phyloP scores from a whole-genome alignment of 1,140 invertebrate genomes.

The Leptonema lineaticorne region DNA sequence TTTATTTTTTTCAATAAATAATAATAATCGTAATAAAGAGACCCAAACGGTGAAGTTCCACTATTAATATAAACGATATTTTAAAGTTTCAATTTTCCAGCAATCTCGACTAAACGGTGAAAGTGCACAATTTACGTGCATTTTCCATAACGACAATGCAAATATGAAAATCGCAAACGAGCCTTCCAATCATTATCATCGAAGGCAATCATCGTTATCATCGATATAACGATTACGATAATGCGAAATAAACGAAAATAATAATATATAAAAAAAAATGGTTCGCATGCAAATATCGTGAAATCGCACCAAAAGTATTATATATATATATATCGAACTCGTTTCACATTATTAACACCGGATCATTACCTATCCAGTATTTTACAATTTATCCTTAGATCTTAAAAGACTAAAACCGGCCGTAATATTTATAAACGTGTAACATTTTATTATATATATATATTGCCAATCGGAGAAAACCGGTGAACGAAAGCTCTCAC shows the following conservation, averaged over 20 bases:
- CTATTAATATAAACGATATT: neutral
- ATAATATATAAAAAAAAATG: too few species aligned
- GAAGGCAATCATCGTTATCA: neutral
- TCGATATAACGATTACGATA: neutral
- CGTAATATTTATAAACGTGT: too few species aligned
- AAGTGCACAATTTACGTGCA: neutral
- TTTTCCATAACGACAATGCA: neutral
- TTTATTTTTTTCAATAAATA: too few species aligned
- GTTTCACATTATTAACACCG: too few species aligned
- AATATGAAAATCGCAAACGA: neutral
- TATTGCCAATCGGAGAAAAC: constrained; percentile 20
- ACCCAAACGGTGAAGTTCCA: neutral
- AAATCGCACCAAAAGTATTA: too few species aligned
- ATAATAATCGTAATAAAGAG: too few species aligned
- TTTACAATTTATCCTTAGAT: neutral
- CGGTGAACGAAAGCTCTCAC: constrained; percentile 11
- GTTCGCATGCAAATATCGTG: too few species aligned
- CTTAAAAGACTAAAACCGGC: neutral
- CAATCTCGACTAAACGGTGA: neutral
- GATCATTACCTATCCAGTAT: too few species aligned
- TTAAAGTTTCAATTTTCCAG: neutral
- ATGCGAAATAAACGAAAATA: too few species aligned
- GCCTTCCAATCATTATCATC: neutral
- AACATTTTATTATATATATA: too few species aligned
- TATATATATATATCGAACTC: too few species aligned